Base-by-base conservation (phyloP, 2,888 invertebrate species). In the Amitus sp. region DNA sequence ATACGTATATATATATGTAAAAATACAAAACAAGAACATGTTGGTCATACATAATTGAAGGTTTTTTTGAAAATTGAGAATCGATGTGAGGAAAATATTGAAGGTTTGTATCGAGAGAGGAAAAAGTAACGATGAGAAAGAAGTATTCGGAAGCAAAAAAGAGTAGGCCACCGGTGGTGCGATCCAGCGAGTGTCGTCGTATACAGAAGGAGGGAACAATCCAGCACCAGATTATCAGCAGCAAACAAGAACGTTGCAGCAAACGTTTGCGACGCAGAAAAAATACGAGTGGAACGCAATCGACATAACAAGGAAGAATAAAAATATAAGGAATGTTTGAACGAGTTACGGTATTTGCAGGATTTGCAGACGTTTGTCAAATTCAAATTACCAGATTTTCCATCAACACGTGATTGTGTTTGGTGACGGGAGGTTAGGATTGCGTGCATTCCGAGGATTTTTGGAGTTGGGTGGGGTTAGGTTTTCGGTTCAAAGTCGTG, bases 401-500 rank as follows among this genome's bases (percentile, higher is more conserved):
- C 52, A 47, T 33, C 49, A 49, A 55, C 28, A 48, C 43, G 46
- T 45, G 47, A 50, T 33, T 48, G 47, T 17, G 28, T 6, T 9
- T 23, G 48, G 4, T 30, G 33, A 30, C 20, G 37, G 57, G 23
- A 47, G 55, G 50, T 48, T 15, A 33, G 49, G 62, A 62, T 61
- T 54, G 51, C 46, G 59, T 58, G 60, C 64, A 58, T 65, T 62
- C 57, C 64, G 34, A 37, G 59, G 56, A 40, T 47, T 50, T 34
- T 62, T 57, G 49, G 51, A 50, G 49, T 67, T 67, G 66, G 63
- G 66, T 70, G 67, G 65, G 75, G 7, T 23, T 23, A 72, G 71
- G 67, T 69, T n/a, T n/a, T 76, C 69, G 68, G 71, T 80, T 75
- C 71, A 75, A 73, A 75, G 76, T 78, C 78, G 80, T 82, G 74